Percentiles rank a stretch among this genome's conserved stretches.
Evolutionary conservation across 2,797 vertebrate species (phyloP).

Genomic region (Podargus strigoides): DNA sequence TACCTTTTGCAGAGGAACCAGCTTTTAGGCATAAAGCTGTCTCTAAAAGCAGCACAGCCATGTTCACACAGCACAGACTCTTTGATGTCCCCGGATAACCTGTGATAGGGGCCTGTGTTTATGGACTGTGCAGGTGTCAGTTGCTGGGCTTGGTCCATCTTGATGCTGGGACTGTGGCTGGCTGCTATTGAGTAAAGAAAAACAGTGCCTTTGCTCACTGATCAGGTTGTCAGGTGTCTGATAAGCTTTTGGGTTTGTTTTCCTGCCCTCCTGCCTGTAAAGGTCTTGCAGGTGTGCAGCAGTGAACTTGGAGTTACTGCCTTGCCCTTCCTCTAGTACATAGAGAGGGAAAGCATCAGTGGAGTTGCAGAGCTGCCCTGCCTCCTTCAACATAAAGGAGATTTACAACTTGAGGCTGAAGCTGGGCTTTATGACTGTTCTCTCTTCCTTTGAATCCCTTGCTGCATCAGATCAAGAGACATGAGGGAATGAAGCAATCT

Average conservation of each 20-base stretch:
- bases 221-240: not conserved
- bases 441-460: not conserved
- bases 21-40: not conserved
- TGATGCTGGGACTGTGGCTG: accelerated
- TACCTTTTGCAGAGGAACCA: not conserved
- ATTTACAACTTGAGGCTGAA: not conserved
- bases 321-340: accelerated
- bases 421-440: not conserved
- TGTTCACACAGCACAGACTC: not conserved
- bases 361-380: not conserved
- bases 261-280: not conserved
- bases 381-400: not conserved
- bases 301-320: not conserved
- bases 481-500: not conserved
- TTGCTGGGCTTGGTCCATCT: not conserved
- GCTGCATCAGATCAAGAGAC: not conserved
- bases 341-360: not conserved
- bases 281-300: not conserved
- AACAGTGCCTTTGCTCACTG: not conserved
- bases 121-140: not conserved
- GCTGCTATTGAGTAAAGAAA: not conserved
- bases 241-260: not conserved
- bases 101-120: not conserved
- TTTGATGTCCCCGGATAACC: not conserved
- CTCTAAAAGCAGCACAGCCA: not conserved